Base-by-base conservation (phyloP, 2,113 vertebrate genomes). In the Chloropsis hardwickii region DNA sequence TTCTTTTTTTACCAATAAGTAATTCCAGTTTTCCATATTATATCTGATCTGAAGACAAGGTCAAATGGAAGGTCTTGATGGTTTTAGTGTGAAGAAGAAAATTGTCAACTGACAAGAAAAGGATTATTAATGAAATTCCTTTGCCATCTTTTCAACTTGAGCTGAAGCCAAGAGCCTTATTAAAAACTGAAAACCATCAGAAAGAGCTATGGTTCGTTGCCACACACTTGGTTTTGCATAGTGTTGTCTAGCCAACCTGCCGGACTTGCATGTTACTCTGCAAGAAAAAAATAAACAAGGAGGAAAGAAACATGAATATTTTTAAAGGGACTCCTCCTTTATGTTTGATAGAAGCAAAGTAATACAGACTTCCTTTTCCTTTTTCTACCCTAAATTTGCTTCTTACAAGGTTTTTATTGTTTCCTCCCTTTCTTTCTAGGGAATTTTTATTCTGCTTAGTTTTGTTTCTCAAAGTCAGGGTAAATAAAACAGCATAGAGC, bases 1-100 rank as follows among this genome's bases (percentile, higher is more conserved):
- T 14, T 3, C 3, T 8, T 17, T 31, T 56, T 24, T 14, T 4
- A 14, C 10, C 2, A 0, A 0, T 28, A 69, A 50, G 6, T 79
- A 67, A 67, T 78, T 74, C 35, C 29, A 47, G 4, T 60, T 93
- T 93, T 76, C 53, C 48, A 5, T 64, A 45, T 51, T 64, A 12
- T 35, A 40, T 90, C 37, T 81, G 45, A 53, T 24, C 20, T 60
- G 56, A 56, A 90, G 60, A 33, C 25, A 51, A 51, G 20, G 20
- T 86, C n/a, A 54, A 60, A 64, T 20, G 27, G 70, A 74, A 91
- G 31, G 28, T 37, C 31, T 62, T 10, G 4, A 8, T 44, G 4
- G 45, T 83, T 57, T 51, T 64, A 79, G 25, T 10, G 2, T 2
- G 15, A 88, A 58, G 20, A 90, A 64, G 24, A 67, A 86, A 81